These are phyloP conservation scores for Colius striatus DNA, from an alignment of 2,113 vertebrate genomes.

Conservation along the genomic window DNA sequence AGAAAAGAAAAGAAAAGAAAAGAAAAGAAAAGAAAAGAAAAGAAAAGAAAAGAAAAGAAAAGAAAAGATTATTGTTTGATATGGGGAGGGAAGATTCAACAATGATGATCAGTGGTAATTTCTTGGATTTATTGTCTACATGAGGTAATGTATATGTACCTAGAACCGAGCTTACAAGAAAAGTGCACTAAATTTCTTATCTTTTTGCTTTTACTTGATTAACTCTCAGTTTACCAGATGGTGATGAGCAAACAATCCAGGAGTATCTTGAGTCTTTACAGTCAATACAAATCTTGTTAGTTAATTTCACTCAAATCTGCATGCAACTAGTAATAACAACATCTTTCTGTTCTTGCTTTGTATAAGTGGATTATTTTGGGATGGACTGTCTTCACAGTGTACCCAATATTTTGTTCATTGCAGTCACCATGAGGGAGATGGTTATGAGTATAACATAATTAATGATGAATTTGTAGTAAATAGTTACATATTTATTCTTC, in stretches of 20 bases:
- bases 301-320: not conserved
- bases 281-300: not conserved
- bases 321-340: not conserved
- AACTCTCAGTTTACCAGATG: not conserved
- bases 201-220: not conserved
- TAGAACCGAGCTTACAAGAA: not conserved
- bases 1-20: not conserved
- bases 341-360: not conserved
- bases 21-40: not conserved
- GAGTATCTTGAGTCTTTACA: not conserved
- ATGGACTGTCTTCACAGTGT: not conserved
- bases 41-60: not conserved
- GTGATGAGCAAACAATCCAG: not conserved
- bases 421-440: not conserved
- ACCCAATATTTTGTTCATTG: not conserved
- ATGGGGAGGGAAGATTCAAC: not conserved
- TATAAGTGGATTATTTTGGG: not conserved
- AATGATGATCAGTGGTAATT: not conserved
- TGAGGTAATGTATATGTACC: not conserved
- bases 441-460: not conserved
- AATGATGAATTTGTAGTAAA: not conserved
- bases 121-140: not conserved
- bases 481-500: not conserved
- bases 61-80: not conserved
- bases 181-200: not conserved